Percentiles rank a stretch among this genome's conserved stretches.
Conservation (phyloP, 2,888 invertebrate genomes). For the Sturmia bella region DNA sequence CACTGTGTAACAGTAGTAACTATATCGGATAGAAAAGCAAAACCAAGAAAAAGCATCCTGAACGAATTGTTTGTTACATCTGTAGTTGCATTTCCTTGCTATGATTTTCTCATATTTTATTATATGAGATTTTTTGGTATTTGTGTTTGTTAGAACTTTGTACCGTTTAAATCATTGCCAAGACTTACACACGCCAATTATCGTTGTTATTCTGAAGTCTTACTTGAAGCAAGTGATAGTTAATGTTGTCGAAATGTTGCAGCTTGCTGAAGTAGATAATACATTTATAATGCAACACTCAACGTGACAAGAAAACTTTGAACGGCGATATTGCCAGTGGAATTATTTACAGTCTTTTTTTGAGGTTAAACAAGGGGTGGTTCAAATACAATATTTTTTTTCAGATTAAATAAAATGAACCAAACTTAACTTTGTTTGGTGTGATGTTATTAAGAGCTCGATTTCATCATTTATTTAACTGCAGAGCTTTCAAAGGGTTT, state of each 20-base stretch:
- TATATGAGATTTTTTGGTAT: constrained; percentile 4
- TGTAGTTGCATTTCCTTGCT: neutral
- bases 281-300: constrained; percentile 45
- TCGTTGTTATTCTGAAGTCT: constrained; percentile 2
- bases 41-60: too few relatives aligned
- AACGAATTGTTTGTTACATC: neutral
- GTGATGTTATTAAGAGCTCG: too few relatives aligned
- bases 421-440: too few relatives aligned
- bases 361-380: too few relatives aligned
- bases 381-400: too few relatives aligned
- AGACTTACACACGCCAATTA: constrained; percentile 47
- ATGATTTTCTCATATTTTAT: constrained; percentile 21
- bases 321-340: constrained; percentile 8
- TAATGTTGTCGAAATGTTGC: constrained; percentile 7
- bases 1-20: neutral
- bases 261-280: constrained; percentile 37
- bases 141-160: constrained; percentile 3
- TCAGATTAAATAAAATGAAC: too few relatives aligned
- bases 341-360: too few relatives aligned
- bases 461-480: too few relatives aligned
- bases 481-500: too few relatives aligned
- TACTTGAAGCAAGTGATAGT: constrained; percentile 20
- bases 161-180: constrained; percentile 26
- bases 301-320: neutral
- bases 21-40: too few relatives aligned